Evolutionary conservation across 2,797 vertebrate genomes (phyloP), one percentile per base, ranked within the genome.

Genomic region (Naso thynnoides): DNA sequence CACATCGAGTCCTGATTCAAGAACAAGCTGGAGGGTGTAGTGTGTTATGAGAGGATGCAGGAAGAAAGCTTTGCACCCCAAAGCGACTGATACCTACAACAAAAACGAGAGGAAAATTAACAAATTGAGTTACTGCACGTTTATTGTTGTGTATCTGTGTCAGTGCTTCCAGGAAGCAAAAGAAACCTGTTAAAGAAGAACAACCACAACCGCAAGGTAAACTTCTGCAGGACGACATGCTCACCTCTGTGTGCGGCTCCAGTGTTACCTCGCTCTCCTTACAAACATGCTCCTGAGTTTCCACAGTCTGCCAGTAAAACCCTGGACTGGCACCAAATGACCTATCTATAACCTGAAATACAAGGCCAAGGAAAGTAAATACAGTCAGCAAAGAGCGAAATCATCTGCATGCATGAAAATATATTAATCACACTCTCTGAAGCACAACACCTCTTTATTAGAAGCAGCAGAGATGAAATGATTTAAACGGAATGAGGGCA

Each of bases 221-320:
- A 36, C 48, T 11, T 54, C 15, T 55, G 29, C 71, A 76, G 57
- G 66, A 29, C 48, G 24, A 24, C 50, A 2, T 48, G 19, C 62
- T 79, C 66, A 86, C 92, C 93, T 95, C 90, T 0, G 78, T 93
- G 74, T 93, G 91, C 33, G 41, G 45, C 31, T 89, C 84, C 21
- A 71, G 76, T 65, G 80, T 83, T 0, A 81, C 78, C 60, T 89
- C 64, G 85, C 83, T 78, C 4, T 68, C 67, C 57, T 89, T 88
- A 83, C 92, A 95, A 69, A 82, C 80, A 76, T 80, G 16, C 62
- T 93, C 93, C 76, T 78, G 79, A 7, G 89, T 93, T 87, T 95
- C 91, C 61, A 90, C 44, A 7, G 93, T 94, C 86, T 95, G 94
- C 94, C 93, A 95, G 81, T 89, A 93, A 91, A 96, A 94, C 54